Evolutionary conservation across 2,113 vertebrate genomes (phyloP).

Genomic region (Penelope pileata): DNA sequence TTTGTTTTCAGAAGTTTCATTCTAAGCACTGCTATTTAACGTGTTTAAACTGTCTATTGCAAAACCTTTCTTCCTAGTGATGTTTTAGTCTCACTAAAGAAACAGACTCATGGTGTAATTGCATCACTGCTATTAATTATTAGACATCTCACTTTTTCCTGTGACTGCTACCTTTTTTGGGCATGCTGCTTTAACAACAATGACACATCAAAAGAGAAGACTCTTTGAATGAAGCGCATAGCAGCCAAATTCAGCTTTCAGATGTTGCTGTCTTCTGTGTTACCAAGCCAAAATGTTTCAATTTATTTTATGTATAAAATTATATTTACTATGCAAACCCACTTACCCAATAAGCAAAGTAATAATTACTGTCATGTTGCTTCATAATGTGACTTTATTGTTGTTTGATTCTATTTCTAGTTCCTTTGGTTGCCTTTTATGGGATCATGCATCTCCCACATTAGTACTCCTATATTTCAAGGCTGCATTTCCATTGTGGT

Average conservation of each 20-base stretch:
- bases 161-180: neutral
- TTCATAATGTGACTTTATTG: neutral
- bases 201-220: neutral
- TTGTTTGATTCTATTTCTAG: neutral
- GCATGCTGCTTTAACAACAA: conserved; percentile 1
- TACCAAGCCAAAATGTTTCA: neutral
- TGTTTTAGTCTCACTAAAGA: conserved; percentile 28
- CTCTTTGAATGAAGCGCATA: neutral
- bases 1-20: neutral
- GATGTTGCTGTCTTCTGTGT: neutral
- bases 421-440: neutral
- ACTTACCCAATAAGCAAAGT: conserved; percentile 9
- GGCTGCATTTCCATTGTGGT: neutral
- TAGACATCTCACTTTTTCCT: conserved; percentile 21
- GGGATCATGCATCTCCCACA: neutral
- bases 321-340: neutral
- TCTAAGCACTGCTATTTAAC: neutral
- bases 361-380: neutral
- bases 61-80: conserved; percentile 24
- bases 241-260: neutral
- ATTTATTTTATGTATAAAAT: neutral
- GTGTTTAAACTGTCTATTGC: neutral
- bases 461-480: neutral
- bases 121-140: conserved; percentile 45
- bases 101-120: conserved; percentile 17